Conservation (phyloP, 2,113 vertebrate genomes). For the Holacanthus passer region DNA sequence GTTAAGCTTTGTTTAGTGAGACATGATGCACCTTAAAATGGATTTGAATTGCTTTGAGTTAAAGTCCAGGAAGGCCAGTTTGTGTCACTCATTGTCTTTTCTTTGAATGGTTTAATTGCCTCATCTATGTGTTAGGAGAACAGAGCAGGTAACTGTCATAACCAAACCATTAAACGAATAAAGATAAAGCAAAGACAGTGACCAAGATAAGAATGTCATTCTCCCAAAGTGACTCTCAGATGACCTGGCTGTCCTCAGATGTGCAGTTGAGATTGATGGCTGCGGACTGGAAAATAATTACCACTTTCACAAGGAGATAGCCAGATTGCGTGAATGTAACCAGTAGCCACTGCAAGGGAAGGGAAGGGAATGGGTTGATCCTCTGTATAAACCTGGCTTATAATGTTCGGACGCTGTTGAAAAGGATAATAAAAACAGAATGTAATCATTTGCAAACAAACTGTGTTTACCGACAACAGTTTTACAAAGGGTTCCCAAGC, state of each 20-base stretch:
- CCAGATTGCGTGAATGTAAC: background rate
- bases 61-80: constrained; percentile 22
- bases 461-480: no score
- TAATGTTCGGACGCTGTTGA: no score
- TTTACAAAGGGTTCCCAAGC: no score
- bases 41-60: background rate
- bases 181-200: constrained; percentile 35
- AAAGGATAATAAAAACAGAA: no score
- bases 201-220: constrained; percentile 1
- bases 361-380: background rate
- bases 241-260: background rate
- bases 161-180: background rate
- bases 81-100: background rate
- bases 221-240: background rate
- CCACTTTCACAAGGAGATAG: background rate
- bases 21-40: background rate
- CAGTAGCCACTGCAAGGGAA: background rate
- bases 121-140: background rate
- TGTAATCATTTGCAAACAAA: no score
- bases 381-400: no score
- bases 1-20: background rate
- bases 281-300: background rate
- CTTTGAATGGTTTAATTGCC: constrained; percentile 13
- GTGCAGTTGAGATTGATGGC: background rate
- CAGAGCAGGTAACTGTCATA: background rate